Conservation (phyloP, 2,113 vertebrate genomes). For the cat (Felis catus) region F.catus_Fca126_mat1.0 CM031416.1:80386501-80387000, state of each 20-base stretch:
- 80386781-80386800: neutral
- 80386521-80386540: too few relatives aligned
- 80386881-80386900: neutral
- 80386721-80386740: neutral
- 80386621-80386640: neutral
- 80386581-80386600: neutral
- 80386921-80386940: neutral
- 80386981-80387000: conserved; percentile 8
- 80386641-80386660: neutral
- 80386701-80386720: neutral
- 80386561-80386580: neutral
- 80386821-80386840: neutral
- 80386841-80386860: neutral
- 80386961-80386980: neutral
- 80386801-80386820: neutral
- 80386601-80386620: neutral
- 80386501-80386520: neutral
- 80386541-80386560: neutral
- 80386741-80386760: neutral
- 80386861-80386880: neutral
- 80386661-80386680: neutral
- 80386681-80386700: neutral
- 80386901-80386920: neutral
- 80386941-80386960: neutral
- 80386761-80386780: neutral